Evolutionary conservation across 2,797 vertebrate genomes (phyloP).

Genomic region (Alcedo quadribrachys): DNA sequence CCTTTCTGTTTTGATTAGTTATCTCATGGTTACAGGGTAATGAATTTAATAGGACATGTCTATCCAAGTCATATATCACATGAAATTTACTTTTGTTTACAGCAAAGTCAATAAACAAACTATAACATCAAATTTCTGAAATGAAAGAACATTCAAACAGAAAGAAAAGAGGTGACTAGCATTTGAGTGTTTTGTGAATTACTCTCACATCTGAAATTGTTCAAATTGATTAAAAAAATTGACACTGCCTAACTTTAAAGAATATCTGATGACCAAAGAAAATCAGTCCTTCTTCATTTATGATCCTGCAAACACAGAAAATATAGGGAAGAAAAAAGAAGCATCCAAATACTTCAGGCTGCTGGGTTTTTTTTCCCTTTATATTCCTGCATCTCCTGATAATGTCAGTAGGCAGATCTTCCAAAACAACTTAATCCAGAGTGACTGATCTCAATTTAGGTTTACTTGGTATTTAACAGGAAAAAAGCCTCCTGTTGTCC

Average conservation of each 20-base stretch:
- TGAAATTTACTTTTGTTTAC: neutral
- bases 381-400: neutral
- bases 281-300: neutral
- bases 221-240: neutral
- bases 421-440: neutral
- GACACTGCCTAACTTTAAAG: neutral
- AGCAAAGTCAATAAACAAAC: neutral
- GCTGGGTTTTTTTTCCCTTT: neutral
- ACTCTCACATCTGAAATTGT: neutral
- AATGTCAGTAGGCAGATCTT: neutral
- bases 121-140: neutral
- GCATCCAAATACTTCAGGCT: neutral
- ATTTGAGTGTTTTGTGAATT: neutral
- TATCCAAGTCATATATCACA: neutral
- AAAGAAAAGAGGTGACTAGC: neutral
- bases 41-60: neutral
- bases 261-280: neutral
- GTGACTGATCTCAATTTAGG: neutral
- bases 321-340: neutral
- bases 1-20: neutral
- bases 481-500: conserved; percentile 1
- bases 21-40: neutral
- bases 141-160: neutral
- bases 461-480: neutral
- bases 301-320: neutral